Base-by-base conservation (phyloP, 2,797 vertebrate species). In the Diplodus puntazzo region DNA sequence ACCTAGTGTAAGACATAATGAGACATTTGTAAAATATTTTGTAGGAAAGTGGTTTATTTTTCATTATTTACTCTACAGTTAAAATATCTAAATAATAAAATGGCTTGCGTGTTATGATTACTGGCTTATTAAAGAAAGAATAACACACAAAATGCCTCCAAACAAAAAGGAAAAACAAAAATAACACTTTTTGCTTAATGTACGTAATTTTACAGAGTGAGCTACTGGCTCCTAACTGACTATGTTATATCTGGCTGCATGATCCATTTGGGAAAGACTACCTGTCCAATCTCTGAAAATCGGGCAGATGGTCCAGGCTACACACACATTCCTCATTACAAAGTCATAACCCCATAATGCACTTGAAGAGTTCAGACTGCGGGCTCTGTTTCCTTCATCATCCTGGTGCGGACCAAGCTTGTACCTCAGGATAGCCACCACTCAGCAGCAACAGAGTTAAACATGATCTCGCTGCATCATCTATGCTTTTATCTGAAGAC, bases 271-370 rank as follows among this genome's bases (percentile, higher is more conserved):
- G 11, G 42, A 54, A 20, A 11, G 27, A 42, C 48, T 20, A 45
- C n/a, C 39, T 39, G 50, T 34, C 25, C 25, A n/a, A 8, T 39
- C 13, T 72, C 48, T 25, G 25, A 25, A 23, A 30, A 54, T 49
- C 39, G 9, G 30, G 65, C 65, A 55, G 42, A 54, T 62, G 39
- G 39, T 52, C 39, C 34, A n/a, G 77, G 49, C 59, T 23, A 49
- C 42, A 6, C 17, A 73, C 60, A 46, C 46, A 7, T 14, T 12
- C 20, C 45, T 11, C 25, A 21, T 17, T 27, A 42, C 11, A 10
- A 23, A 50, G 27, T 49, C 20, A n/a, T 3, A 23, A 30, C 45
- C 46, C 45, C 46, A 3, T 25, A 46, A 72, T 46, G 23, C 9
- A 53, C 39, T 69, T 49, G 17, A 30, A 39, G 60, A 54, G 54